Conservation (phyloP, 2,888 invertebrate genomes). For the Xylota sylvarum region DNA sequence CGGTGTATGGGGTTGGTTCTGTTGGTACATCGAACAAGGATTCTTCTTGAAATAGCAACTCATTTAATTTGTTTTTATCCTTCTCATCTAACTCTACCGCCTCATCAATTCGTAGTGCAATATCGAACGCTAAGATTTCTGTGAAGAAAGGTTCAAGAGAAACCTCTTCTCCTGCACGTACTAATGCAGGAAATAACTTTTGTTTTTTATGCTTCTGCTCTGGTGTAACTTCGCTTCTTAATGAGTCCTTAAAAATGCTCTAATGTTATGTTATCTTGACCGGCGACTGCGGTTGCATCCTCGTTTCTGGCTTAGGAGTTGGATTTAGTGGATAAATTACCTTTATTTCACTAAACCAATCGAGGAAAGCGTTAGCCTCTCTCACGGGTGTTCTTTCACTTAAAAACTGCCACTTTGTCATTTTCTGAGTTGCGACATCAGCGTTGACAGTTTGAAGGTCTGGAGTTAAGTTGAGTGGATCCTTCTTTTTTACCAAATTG, state of each 20-base stretch:
- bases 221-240: conserved; percentile 4
- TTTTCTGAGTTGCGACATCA: neutral
- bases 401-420: too few species aligned
- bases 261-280: neutral
- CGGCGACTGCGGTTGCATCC: neutral
- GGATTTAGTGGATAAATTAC: too few species aligned
- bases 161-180: neutral
- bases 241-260: neutral
- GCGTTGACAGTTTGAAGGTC: too few species aligned
- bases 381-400: too few species aligned
- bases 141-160: neutral
- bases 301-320: neutral
- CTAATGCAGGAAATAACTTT: neutral
- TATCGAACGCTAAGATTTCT: neutral
- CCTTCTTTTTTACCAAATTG: too few species aligned
- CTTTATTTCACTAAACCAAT: too few species aligned
- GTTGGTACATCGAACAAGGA: neutral
- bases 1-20: conserved; percentile 6
- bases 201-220: neutral
- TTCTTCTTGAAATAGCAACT: neutral
- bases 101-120: neutral
- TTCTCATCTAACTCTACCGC: neutral
- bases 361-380: too few species aligned
- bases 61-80: neutral
- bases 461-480: too few species aligned